Evolutionary conservation across 2,113 vertebrate species (phyloP).

Genomic region (Piliocolobus tephrosceles): DNA sequence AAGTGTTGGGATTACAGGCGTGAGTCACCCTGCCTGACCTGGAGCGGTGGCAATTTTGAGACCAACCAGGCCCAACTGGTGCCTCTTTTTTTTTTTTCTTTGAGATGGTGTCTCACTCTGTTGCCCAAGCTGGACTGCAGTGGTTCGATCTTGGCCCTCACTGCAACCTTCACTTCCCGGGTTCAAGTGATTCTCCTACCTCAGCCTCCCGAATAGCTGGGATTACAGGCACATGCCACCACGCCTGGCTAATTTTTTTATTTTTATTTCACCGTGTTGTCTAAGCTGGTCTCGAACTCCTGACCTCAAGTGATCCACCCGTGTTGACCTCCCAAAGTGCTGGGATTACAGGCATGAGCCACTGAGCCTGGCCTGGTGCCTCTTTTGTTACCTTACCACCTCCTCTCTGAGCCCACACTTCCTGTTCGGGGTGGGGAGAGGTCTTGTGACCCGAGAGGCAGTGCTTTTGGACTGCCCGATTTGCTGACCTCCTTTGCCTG

Average conservation of each 20-base stretch:
- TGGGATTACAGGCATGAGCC: background rate
- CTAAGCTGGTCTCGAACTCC: no score
- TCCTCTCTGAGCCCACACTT: background rate
- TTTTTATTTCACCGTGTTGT: no score
- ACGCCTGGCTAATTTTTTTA: no score
- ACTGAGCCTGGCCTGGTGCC: background rate
- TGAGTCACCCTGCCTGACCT: background rate
- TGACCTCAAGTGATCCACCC: no score
- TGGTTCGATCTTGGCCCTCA: no score
- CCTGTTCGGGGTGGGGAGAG: conserved; percentile 27
- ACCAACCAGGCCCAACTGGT: background rate
- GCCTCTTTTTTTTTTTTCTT: no score
- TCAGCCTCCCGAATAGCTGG: no score
- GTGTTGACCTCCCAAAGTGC: background rate
- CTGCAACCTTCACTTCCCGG: no score
- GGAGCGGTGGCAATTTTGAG: background rate
- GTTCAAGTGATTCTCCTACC: no score
- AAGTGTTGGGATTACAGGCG: background rate
- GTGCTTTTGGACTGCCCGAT: background rate
- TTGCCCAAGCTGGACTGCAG: no score
- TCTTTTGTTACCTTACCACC: background rate
- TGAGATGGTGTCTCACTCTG: no score
- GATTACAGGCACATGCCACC: no score
- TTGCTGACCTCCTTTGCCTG: background rate
- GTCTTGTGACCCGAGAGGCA: background rate